Evolutionary conservation across 1,140 invertebrate species (phyloP).

Genomic region (Phortica variegata): DNA sequence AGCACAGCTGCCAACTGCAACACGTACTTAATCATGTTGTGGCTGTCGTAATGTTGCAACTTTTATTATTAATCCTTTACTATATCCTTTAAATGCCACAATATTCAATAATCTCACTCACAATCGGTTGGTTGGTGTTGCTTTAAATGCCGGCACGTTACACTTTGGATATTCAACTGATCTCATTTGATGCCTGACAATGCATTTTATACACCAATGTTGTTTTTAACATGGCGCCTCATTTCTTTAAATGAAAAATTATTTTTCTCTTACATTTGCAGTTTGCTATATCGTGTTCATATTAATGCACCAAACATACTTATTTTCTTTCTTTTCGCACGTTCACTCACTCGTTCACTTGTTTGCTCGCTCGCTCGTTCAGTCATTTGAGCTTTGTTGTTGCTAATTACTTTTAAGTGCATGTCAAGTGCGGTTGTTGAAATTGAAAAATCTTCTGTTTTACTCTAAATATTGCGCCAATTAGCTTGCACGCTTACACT

Average conservation of each 20-base stretch:
- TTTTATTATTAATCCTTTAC: slow-evolving; percentile 1
- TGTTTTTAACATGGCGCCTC: slow-evolving; percentile 40
- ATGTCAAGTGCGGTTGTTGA: slow-evolving; percentile 42
- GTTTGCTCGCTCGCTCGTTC: too few species aligned
- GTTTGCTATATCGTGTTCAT: too few species aligned
- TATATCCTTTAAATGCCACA: slow-evolving; percentile 22
- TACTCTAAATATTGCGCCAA: slow-evolving; percentile 53
- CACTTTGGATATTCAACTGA: slow-evolving; percentile 42
- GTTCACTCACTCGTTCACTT: too few species aligned
- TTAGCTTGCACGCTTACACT: slow-evolving; percentile 51
- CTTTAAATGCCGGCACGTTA: slow-evolving; percentile 17
- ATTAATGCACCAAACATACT: too few species aligned
- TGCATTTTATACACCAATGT: slow-evolving; percentile 53
- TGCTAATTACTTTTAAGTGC: slow-evolving; percentile 31
- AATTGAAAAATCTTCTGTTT: slow-evolving; percentile 44
- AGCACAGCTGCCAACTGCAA: slow-evolving; percentile 46
- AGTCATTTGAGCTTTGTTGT: too few species aligned
- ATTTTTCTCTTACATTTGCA: too few species aligned
- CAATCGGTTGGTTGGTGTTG: slow-evolving; percentile 11
- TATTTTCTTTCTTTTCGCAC: too few species aligned
- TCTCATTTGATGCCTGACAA: slow-evolving; percentile 31
- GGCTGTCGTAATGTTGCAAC: slow-evolving; percentile 10
- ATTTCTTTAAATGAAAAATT: slow-evolving; percentile 12
- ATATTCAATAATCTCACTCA: slow-evolving; percentile 7
- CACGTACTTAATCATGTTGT: slow-evolving; percentile 41